phyloP scores from a whole-genome alignment of 2,797 vertebrate genomes.

The Labroides dimidiatus region DNA sequence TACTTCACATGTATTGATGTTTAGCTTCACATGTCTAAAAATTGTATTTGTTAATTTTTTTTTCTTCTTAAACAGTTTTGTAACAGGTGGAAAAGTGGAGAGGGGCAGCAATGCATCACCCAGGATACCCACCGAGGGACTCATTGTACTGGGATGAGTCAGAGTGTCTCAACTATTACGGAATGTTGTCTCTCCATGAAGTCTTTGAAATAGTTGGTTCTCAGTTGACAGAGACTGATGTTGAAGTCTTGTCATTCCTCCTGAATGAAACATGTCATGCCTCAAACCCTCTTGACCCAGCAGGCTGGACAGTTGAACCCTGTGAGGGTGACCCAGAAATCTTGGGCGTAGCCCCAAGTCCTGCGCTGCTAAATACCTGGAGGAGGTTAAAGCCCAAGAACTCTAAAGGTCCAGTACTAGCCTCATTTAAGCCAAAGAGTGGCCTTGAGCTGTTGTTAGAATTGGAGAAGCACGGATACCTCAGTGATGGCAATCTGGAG shows the following conservation, averaged over 20 bases:
- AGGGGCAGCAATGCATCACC: slow-evolving; percentile 48
- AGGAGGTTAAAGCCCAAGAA: slow-evolving; percentile 59
- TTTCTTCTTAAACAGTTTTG: slow-evolving; percentile 14
- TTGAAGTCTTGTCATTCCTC: slow-evolving; percentile 90
- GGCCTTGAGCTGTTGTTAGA: slow-evolving; percentile 89
- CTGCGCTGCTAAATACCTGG: slow-evolving; percentile 81
- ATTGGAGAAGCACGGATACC: slow-evolving; percentile 87
- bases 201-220: slow-evolving; percentile 91
- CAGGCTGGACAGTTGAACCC: slow-evolving; percentile 79
- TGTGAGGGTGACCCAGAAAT: slow-evolving; percentile 55
- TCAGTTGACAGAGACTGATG: slow-evolving; percentile 89
- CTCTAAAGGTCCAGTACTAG: slow-evolving; percentile 43
- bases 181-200: slow-evolving; percentile 91
- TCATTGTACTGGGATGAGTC: slow-evolving; percentile 90
- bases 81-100: slow-evolving; percentile 19
- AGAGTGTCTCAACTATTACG: slow-evolving; percentile 90
- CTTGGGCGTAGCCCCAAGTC: slow-evolving; percentile 57
- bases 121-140: slow-evolving; percentile 65
- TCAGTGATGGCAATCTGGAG: slow-evolving; percentile 88
- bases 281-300: slow-evolving; percentile 84
- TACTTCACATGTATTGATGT: neutral
- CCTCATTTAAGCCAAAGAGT: slow-evolving; percentile 79
- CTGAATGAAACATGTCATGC: slow-evolving; percentile 85
- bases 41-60: neutral
- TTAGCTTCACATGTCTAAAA: neutral